Evolutionary conservation across 2,113 vertebrate species (phyloP).

Genomic region (Caranx melampygus): DNA sequence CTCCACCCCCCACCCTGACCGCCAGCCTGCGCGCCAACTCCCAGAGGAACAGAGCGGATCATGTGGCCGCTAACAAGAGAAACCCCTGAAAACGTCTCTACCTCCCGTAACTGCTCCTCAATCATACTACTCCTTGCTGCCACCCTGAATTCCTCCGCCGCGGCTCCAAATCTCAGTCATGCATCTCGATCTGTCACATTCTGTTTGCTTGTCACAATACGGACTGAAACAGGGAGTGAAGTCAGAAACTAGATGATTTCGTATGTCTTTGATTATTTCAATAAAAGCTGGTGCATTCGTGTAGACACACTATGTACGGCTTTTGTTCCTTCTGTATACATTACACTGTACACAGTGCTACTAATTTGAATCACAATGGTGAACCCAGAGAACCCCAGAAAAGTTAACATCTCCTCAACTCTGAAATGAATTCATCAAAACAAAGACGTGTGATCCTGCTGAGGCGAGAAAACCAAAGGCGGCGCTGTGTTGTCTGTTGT

Average conservation of each 20-base stretch:
- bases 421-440: slow-evolving; percentile 30
- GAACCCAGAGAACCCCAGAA: background rate
- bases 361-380: slow-evolving; percentile 21
- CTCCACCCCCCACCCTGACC: slow-evolving; percentile 30
- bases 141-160: background rate
- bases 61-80: slow-evolving; percentile 73
- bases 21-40: slow-evolving; percentile 59
- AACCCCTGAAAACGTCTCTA: slow-evolving; percentile 44
- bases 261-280: background rate
- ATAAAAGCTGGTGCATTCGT: background rate
- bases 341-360: background rate
- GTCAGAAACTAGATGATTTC: background rate
- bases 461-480: slow-evolving; percentile 42
- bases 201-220: background rate
- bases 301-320: background rate
- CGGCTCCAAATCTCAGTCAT: slow-evolving; percentile 21
- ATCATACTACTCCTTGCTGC: slow-evolving; percentile 29
- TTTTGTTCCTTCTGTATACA: background rate
- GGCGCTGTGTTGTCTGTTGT: slow-evolving; percentile 25
- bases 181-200: slow-evolving; percentile 27
- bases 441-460: slow-evolving; percentile 29
- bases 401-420: too few relatives aligned
- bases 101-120: slow-evolving; percentile 31
- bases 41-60: slow-evolving; percentile 61
- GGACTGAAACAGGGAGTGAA: background rate